Evolutionary conservation across 2,888 invertebrate species (phyloP).

Genomic region (Sialis fuliginosa): DNA sequence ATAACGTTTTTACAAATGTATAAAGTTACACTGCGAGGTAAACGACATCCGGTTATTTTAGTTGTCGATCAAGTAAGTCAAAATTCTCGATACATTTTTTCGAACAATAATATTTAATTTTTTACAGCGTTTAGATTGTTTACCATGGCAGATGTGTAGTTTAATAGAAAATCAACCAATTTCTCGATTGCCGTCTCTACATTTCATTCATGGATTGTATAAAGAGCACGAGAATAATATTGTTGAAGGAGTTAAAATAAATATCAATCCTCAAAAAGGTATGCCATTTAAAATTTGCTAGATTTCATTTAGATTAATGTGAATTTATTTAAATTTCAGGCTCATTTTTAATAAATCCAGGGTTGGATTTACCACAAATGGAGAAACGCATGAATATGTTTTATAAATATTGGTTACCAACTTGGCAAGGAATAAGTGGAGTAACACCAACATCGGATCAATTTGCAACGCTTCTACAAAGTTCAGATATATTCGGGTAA

Average conservation of each 20-base stretch:
- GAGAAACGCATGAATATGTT: constrained; percentile 28
- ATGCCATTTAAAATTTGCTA: background rate
- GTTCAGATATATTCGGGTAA: constrained; percentile 40
- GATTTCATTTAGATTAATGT: background rate
- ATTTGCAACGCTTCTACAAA: constrained; percentile 29
- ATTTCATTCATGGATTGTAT: constrained; percentile 43
- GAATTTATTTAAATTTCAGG: constrained; percentile 12
- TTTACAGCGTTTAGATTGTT: constrained; percentile 46
- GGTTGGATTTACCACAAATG: constrained; percentile 28
- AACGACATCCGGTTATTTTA: constrained; percentile 41
- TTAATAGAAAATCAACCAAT: constrained; percentile 47
- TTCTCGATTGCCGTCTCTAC: constrained; percentile 55
- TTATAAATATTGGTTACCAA: constrained; percentile 29
- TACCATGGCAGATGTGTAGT: constrained; percentile 66
- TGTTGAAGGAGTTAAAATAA: constrained; percentile 34
- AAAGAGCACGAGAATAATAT: constrained; percentile 38
- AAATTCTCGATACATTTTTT: background rate
- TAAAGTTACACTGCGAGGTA: constrained; percentile 25
- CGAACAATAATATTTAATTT: constrained; percentile 7
- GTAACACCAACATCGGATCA: constrained; percentile 31
- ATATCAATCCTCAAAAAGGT: constrained; percentile 26
- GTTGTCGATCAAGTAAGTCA: constrained; percentile 48
- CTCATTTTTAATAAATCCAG: constrained; percentile 53
- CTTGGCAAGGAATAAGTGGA: constrained; percentile 27
- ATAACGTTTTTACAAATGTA: constrained; percentile 24